phyloP scores from a whole-genome alignment of 2,888 invertebrate genomes.

The Eugnorisma glareosa region DNA sequence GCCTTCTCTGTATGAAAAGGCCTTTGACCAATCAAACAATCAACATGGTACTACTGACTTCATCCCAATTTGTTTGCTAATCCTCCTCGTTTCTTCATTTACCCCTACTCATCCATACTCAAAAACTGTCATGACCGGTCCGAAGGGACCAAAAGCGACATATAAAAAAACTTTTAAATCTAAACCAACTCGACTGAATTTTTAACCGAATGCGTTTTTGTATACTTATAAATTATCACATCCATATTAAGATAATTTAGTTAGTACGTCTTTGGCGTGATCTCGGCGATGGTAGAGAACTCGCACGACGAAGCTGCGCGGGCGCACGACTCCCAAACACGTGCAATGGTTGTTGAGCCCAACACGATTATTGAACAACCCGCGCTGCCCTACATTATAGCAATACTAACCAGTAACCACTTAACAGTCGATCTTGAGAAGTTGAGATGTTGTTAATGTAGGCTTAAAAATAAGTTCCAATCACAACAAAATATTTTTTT shows the following conservation, averaged over 20 bases:
- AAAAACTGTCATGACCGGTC: background rate
- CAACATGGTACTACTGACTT: background rate
- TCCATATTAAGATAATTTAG: constrained; percentile 42
- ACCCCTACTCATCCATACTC: no score
- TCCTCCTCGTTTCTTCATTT: background rate
- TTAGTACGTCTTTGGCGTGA: constrained; percentile 68
- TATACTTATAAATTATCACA: constrained; percentile 28
- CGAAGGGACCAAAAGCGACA: background rate
- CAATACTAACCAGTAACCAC: constrained; percentile 41
- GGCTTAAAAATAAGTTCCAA: constrained; percentile 3
- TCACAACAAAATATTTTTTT: background rate
- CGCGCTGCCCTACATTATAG: constrained; percentile 58
- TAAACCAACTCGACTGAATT: background rate
- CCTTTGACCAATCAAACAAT: background rate
- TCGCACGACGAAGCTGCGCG: constrained; percentile 69
- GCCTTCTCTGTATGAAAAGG: background rate
- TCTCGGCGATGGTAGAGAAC: constrained; percentile 70
- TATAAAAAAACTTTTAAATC: background rate
- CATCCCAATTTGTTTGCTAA: background rate
- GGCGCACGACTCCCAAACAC: constrained; percentile 71
- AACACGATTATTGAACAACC: constrained; percentile 67
- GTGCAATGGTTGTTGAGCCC: constrained; percentile 66
- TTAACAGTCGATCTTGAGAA: constrained; percentile 36
- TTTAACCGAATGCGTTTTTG: constrained; percentile 19
- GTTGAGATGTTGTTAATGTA: constrained; percentile 17